These are phyloP conservation scores for Actinopyga echinites DNA, from an alignment of 53 echinoderm and acorn worm species.

Conservation along the genomic window DNA sequence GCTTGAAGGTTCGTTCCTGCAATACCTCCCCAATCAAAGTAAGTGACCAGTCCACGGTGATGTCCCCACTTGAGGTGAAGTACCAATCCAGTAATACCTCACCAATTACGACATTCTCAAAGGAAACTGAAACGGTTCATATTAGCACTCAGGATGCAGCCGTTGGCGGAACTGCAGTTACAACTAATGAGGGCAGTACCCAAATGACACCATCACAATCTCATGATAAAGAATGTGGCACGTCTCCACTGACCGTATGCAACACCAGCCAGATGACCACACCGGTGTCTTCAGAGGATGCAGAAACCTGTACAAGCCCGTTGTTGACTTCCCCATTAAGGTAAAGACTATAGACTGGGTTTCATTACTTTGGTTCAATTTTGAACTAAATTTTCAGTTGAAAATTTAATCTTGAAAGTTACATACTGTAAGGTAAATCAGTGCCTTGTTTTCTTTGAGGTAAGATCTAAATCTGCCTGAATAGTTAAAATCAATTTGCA, in stretches of 20 bases:
- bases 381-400: too few relatives aligned
- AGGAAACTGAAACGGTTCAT: background rate
- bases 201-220: background rate
- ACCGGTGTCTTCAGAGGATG: constrained; percentile 28
- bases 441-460: too few relatives aligned
- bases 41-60: constrained; percentile 13
- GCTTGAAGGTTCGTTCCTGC: constrained; percentile 2
- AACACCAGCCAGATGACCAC: background rate
- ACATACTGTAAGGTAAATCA: too few relatives aligned
- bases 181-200: constrained; percentile 30
- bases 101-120: background rate
- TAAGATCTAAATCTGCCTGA: too few relatives aligned
- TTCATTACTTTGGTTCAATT: too few relatives aligned
- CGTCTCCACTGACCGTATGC: background rate
- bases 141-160: background rate
- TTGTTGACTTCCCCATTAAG: background rate
- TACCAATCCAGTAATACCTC: background rate
- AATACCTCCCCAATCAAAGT: constrained; percentile 38
- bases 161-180: constrained; percentile 8
- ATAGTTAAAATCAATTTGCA: too few relatives aligned
- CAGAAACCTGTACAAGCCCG: constrained; percentile 23
- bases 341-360: background rate
- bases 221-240: constrained; percentile 10
- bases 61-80: constrained; percentile 30
- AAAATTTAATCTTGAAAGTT: too few relatives aligned